Base-by-base conservation (phyloP, 1,140 invertebrate genomes). In the Marisa cornuarietis region DNA sequence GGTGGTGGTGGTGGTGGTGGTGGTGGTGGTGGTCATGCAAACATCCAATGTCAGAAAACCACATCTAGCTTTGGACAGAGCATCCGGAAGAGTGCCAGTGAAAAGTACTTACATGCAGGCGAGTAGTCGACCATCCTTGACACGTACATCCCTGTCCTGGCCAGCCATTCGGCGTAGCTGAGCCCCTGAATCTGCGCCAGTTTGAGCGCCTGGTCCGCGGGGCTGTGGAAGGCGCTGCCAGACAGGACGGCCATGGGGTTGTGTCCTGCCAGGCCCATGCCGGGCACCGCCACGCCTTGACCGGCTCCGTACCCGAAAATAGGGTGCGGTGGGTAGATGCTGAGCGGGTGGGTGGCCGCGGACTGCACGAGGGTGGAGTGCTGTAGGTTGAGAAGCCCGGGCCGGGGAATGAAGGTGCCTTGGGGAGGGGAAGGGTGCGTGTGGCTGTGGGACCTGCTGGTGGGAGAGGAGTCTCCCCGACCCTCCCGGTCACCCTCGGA, bases 51-150 rank as follows among this genome's bases (percentile, higher is more conserved):
- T n/a, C n/a, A n/a, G n/a, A n/a, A n/a, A n/a, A n/a, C n/a, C n/a
- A n/a, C n/a, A n/a, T n/a, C 31, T 42, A 42, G 31, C 63, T 22
- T 22, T 24, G 24, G 24, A 20, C 18, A 20, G 24, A 24, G 2
- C 63, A 65, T 20, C 24, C 2, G 3, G 2, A 20, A 20, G 54
- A n/a, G 11, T 58, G 54, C 1, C 54, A 58, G 54, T 18, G 54
- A 58, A 58, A 58, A 22, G 6, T 58, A 81, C 82, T 69, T 78
- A 81, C 71, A 85, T 73, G 76, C 82, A 81, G 87, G 87, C 58
- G 87, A 81, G 73, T 90, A 90, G 74, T 90, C 88, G 62, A 90
- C 86, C 83, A 90, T 85, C 51, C 88, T 71, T 13, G 87, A 85
- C 80, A 88, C 87, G 65, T 88, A 85, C 87, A 90, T 88, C 22